These are phyloP conservation scores for Polyergus mexicanus DNA, from an alignment of 1,140 invertebrate genomes.

Conservation along the genomic window DNA sequence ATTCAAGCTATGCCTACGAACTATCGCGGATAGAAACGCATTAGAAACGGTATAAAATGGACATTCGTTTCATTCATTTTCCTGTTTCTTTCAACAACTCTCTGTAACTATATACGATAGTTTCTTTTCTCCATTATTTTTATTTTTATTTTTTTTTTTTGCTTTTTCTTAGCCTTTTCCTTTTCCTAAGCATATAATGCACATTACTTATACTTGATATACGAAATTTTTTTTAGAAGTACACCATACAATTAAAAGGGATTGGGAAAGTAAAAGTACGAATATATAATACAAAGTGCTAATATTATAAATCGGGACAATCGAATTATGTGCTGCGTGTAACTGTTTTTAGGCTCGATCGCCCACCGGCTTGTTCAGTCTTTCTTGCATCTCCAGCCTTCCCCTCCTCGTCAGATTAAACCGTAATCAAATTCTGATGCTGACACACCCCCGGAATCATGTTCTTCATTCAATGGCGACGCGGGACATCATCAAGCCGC, in stretches of 20 bases:
- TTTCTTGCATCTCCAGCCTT: conserved; percentile 76
- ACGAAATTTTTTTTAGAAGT: conserved; percentile 72
- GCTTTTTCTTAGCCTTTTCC: conserved; percentile 51
- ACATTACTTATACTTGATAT: conserved; percentile 69
- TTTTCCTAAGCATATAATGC: conserved; percentile 69
- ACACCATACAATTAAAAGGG: conserved; percentile 72
- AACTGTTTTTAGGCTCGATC: conserved; percentile 76
- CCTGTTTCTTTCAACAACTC: conserved; percentile 49
- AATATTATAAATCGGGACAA: conserved; percentile 68
- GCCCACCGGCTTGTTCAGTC: conserved; percentile 79
- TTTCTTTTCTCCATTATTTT: conserved; percentile 33
- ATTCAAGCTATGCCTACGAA: conserved; percentile 82
- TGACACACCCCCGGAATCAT: conserved; percentile 10
- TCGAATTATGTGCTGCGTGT: conserved; percentile 72
- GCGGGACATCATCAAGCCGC: conserved; percentile 89
- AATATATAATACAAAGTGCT: conserved; percentile 73
- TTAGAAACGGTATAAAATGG: conserved; percentile 86
- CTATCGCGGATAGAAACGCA: conserved; percentile 84
- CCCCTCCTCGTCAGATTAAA: conserved; percentile 54
- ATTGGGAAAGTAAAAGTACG: conserved; percentile 62
- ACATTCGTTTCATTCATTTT: conserved; percentile 72
- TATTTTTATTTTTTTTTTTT: conserved; percentile 21
- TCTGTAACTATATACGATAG: conserved; percentile 61
- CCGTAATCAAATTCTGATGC: conserved; percentile 53
- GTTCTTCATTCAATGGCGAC: conserved; percentile 88